phyloP scores from a whole-genome alignment of 2,113 vertebrate species.

The Acanthisitta chloris region DNA sequence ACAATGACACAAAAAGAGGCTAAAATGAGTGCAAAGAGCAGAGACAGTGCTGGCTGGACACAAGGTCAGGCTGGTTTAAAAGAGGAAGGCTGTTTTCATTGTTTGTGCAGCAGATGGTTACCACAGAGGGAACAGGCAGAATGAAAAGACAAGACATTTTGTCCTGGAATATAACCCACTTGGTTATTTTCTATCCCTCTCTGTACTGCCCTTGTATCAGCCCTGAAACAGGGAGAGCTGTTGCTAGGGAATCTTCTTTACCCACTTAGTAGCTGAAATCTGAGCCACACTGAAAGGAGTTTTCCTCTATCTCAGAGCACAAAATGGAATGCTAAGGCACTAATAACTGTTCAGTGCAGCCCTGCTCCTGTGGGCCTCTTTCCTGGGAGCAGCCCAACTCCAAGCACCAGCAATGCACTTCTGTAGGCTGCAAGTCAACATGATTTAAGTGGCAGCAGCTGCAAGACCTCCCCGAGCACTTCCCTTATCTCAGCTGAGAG shows the following conservation, averaged over 20 bases:
- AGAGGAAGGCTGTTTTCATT: background rate
- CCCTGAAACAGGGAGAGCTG: background rate
- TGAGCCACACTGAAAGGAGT: background rate
- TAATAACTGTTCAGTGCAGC: background rate
- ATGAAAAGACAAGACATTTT: background rate
- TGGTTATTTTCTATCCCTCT: background rate
- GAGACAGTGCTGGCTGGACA: background rate
- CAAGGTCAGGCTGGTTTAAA: background rate
- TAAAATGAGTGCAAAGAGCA: background rate
- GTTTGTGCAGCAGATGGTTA: background rate
- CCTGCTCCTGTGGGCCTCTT: background rate
- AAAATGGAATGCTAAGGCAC: background rate
- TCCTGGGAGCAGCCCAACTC: background rate
- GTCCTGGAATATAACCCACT: background rate
- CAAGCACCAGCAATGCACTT: fast-evolving
- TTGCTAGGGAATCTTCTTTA: slow-evolving; percentile 17
- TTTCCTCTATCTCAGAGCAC: background rate
- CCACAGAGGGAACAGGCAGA: background rate
- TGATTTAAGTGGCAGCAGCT: background rate
- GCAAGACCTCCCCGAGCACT: background rate
- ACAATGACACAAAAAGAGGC: background rate
- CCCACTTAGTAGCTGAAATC: background rate
- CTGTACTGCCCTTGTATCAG: background rate
- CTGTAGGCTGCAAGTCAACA: background rate
- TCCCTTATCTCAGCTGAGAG: background rate